These are phyloP conservation scores for Heterohyrax brucei DNA, from an alignment of 2,797 vertebrate genomes.

Conservation along the genomic window DNA sequence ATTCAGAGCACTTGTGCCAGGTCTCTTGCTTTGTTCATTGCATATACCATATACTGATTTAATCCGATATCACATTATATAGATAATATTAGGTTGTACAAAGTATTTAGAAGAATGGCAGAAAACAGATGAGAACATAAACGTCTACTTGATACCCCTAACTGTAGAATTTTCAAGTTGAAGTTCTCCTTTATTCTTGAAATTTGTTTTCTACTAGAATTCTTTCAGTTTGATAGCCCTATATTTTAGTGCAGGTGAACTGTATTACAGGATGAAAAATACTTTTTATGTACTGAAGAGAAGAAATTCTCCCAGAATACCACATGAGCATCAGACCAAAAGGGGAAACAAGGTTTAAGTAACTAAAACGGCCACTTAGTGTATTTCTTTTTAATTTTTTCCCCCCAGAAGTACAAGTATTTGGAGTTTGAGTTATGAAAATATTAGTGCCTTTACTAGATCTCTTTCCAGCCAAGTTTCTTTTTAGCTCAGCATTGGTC, in stretches of 20 bases:
- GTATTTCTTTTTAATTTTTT: constrained; percentile 51
- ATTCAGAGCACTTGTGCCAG: constrained; percentile 50
- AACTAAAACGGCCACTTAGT: constrained; percentile 69
- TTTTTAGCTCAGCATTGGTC: constrained; percentile 87
- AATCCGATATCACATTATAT: constrained; percentile 63
- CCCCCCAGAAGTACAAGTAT: constrained; percentile 81
- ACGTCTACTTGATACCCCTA: constrained; percentile 70
- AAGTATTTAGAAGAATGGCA: constrained; percentile 77
- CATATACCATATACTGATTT: constrained; percentile 78
- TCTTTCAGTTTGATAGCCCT: constrained; percentile 81
- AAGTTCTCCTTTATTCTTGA: constrained; percentile 75
- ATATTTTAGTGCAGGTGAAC: constrained; percentile 79
- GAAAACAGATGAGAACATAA: constrained; percentile 57
- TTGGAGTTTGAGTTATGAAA: constrained; percentile 86
- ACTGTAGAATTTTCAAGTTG: constrained; percentile 68
- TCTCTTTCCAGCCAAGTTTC: constrained; percentile 82
- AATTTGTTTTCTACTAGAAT: constrained; percentile 76
- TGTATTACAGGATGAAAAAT: constrained; percentile 75
- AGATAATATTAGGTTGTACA: constrained; percentile 67
- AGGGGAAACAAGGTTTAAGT: constrained; percentile 84
- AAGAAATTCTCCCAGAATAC: constrained; percentile 86
- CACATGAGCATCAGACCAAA: constrained; percentile 85
- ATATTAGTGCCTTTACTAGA: constrained; percentile 91
- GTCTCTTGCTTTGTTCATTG: constrained; percentile 75
- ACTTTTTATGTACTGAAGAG: constrained; percentile 71